These are phyloP conservation scores for Calonectris borealis DNA, from an alignment of 2,113 vertebrate species.

Conservation along the genomic window DNA sequence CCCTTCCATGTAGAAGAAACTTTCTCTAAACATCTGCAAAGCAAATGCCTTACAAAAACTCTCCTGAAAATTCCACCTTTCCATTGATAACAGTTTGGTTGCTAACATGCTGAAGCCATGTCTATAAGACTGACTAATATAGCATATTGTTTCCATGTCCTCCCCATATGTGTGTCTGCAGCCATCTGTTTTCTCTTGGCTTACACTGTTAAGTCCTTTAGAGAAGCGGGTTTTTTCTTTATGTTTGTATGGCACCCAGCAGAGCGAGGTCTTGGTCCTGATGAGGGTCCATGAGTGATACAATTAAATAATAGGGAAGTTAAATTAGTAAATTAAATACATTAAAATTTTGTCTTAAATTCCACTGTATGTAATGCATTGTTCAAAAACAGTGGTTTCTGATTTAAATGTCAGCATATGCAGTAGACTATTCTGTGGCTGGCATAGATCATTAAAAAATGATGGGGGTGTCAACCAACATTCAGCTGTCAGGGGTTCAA, in stretches of 20 bases:
- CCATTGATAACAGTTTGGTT: background rate
- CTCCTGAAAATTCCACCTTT: background rate
- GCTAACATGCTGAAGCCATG: background rate
- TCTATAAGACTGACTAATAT: conserved; percentile 44
- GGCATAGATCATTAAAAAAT: background rate
- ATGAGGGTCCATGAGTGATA: background rate
- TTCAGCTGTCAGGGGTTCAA: background rate
- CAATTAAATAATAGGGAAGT: background rate
- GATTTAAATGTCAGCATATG: background rate
- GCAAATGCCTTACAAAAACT: background rate
- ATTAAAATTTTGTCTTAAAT: background rate
- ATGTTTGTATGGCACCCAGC: background rate
- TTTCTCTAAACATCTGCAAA: background rate
- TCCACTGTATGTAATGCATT: background rate
- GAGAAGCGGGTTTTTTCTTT: background rate
- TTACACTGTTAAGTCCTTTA: conserved; percentile 12
- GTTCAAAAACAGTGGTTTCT: background rate
- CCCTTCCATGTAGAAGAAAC: background rate
- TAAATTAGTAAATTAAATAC: background rate
- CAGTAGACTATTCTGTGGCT: background rate
- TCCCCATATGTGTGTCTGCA: conserved; percentile 42
- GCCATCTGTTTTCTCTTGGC: conserved; percentile 61
- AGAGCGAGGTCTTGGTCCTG: background rate
- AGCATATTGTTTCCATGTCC: conserved; percentile 49
- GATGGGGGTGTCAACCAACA: background rate